phyloP scores from a whole-genome alignment of 2,113 vertebrate genomes.

The Sclerurus mexicanus region DNA sequence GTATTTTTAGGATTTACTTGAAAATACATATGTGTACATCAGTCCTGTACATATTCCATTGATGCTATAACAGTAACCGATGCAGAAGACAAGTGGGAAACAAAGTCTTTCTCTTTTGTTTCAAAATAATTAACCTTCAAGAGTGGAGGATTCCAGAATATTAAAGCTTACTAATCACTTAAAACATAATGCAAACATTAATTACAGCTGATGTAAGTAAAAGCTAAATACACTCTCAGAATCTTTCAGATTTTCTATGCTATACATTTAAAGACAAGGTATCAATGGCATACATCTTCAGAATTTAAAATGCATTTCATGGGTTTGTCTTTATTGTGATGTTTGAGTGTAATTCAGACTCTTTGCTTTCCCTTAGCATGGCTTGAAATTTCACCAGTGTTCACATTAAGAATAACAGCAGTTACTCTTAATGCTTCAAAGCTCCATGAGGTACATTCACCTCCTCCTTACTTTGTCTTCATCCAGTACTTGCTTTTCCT shows the following conservation, averaged over 20 bases:
- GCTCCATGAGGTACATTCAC: background rate
- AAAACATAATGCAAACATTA: slow-evolving; percentile 46
- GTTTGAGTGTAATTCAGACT: slow-evolving; percentile 63
- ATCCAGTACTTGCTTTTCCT: slow-evolving; percentile 26
- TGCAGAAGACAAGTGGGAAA: slow-evolving; percentile 55
- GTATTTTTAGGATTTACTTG: slow-evolving; percentile 50
- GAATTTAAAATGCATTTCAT: slow-evolving; percentile 30
- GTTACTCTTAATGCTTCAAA: slow-evolving; percentile 8
- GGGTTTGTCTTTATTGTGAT: slow-evolving; percentile 43
- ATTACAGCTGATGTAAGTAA: slow-evolving; percentile 57
- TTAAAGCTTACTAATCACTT: slow-evolving; percentile 57
- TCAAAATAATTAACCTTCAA: slow-evolving; percentile 53
- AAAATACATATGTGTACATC: slow-evolving; percentile 38
- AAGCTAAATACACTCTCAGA: slow-evolving; percentile 53
- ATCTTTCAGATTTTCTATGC: slow-evolving; percentile 49
- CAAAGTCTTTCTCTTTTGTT: slow-evolving; percentile 53
- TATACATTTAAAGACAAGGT: slow-evolving; percentile 59
- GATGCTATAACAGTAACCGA: slow-evolving; percentile 54
- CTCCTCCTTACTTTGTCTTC: slow-evolving; percentile 19
- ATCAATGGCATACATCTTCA: slow-evolving; percentile 50
- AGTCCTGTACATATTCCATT: slow-evolving; percentile 29
- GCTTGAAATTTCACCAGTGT: slow-evolving; percentile 29
- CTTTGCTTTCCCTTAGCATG: slow-evolving; percentile 13
- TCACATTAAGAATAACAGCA: background rate
- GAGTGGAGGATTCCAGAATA: slow-evolving; percentile 57